Conservation (phyloP, 2,113 vertebrate species). For the Himantopus leucocephalus region DNA sequence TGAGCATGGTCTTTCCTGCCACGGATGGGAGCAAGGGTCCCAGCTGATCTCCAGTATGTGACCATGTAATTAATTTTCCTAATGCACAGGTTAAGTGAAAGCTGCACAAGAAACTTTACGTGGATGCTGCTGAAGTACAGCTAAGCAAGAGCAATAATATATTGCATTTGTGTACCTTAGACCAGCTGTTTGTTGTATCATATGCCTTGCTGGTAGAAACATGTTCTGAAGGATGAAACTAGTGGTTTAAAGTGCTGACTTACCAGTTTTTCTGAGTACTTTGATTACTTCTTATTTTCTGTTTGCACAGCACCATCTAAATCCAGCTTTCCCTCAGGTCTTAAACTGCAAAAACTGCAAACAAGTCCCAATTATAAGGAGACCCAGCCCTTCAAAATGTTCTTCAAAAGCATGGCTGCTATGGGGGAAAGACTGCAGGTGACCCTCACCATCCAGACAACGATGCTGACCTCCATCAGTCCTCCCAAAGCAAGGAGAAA, state of each 20-base stretch:
- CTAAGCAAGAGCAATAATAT: not conserved
- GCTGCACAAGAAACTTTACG: not conserved
- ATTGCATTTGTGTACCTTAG: not conserved
- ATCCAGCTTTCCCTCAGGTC: not conserved
- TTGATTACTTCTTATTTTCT: not conserved
- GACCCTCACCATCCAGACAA: not conserved
- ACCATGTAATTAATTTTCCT: not conserved
- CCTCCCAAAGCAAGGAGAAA: not conserved
- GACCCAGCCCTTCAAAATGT: not conserved
- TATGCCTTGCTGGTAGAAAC: not conserved
- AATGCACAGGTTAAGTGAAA: not conserved
- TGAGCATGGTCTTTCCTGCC: not conserved
- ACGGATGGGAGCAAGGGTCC: not conserved
- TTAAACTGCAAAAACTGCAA: not conserved
- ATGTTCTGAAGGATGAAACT: not conserved
- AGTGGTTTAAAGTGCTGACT: not conserved
- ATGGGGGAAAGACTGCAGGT: not conserved
- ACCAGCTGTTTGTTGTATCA: not conserved
- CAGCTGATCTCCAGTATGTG: not conserved
- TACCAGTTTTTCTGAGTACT: not conserved
- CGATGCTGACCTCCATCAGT: not conserved
- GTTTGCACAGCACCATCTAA: slow-evolving; percentile 1
- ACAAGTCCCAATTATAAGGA: not conserved
- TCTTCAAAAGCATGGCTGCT: not conserved
- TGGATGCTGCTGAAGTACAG: not conserved